A percentile compares a stretch with the other conserved stretches of the same genome.
Conservation (phyloP, 2,888 invertebrate genomes). For the Spisula subtruncata region DNA sequence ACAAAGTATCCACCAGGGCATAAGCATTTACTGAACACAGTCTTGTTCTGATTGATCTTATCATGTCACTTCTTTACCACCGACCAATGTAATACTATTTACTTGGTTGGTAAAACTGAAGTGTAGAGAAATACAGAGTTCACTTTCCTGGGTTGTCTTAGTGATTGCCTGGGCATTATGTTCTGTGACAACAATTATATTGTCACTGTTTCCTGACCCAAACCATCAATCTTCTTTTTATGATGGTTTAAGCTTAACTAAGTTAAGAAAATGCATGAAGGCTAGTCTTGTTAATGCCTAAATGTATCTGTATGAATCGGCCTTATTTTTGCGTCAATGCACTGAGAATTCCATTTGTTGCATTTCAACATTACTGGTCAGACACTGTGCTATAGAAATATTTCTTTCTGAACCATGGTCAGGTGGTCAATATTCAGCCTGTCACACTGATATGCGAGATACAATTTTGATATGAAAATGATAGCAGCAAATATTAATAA, state of each 20-base stretch:
- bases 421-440: constrained; percentile 53
- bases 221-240: too few species aligned
- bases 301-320: too few species aligned
- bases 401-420: constrained; percentile 67
- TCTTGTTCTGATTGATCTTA: too few species aligned
- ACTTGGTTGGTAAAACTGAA: constrained; percentile 19
- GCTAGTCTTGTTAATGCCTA: too few species aligned
- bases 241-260: too few species aligned
- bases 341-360: constrained; percentile 36
- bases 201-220: background rate
- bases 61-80: constrained; percentile 16
- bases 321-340: background rate
- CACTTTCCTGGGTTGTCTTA: constrained; percentile 9
- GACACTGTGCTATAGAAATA: constrained; percentile 71
- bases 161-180: constrained; percentile 1
- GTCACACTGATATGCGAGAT: constrained; percentile 63
- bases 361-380: constrained; percentile 51
- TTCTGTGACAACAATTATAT: background rate
- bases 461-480: background rate
- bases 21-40: too few species aligned
- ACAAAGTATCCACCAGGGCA: too few species aligned
- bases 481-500: background rate
- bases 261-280: too few species aligned
- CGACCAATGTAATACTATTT: constrained; percentile 18
- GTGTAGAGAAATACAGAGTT: constrained; percentile 21